These are phyloP conservation scores for Pyrrhia umbra DNA, from an alignment of 2,888 invertebrate genomes.

Conservation along the genomic window DNA sequence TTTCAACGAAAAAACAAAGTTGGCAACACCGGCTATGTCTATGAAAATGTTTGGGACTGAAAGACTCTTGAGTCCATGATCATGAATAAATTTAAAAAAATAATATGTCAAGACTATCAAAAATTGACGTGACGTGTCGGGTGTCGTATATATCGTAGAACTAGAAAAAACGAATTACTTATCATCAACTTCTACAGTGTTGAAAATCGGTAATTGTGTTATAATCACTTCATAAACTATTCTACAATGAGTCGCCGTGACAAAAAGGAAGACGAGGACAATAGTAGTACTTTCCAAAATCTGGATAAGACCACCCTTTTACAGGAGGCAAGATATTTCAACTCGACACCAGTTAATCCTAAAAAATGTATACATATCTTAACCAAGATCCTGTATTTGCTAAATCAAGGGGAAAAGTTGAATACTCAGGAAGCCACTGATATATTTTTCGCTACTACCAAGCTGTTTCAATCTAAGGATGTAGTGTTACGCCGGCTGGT, in stretches of 20 bases:
- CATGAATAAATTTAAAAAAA: too few species aligned
- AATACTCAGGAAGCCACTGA: constrained; percentile 98
- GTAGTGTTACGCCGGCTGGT: constrained; percentile 97
- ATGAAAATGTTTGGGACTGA: too few species aligned
- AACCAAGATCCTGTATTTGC: constrained; percentile 97
- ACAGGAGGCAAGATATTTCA: constrained; percentile 98
- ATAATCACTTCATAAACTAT: background rate
- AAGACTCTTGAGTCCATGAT: too few species aligned
- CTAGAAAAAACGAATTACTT: background rate
- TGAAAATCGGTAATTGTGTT: constrained; percentile 3
- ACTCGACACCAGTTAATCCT: constrained; percentile 98
- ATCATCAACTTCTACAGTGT: background rate
- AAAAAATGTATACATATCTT: constrained; percentile 98
- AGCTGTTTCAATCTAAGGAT: constrained; percentile 98
- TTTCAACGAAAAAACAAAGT: too few species aligned
- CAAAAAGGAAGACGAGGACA: constrained; percentile 91
- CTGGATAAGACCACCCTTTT: constrained; percentile 98
- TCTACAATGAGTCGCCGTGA: constrained; percentile 62
- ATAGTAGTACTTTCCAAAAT: constrained; percentile 95
- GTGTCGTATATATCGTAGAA: background rate
- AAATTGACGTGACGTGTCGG: background rate
- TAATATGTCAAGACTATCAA: background rate
- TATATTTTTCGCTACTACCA: constrained; percentile 99
- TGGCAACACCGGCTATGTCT: too few species aligned
- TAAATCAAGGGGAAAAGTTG: constrained; percentile 97